Conservation (phyloP, 2,797 vertebrate genomes). For the Rallus crepitans region DNA sequence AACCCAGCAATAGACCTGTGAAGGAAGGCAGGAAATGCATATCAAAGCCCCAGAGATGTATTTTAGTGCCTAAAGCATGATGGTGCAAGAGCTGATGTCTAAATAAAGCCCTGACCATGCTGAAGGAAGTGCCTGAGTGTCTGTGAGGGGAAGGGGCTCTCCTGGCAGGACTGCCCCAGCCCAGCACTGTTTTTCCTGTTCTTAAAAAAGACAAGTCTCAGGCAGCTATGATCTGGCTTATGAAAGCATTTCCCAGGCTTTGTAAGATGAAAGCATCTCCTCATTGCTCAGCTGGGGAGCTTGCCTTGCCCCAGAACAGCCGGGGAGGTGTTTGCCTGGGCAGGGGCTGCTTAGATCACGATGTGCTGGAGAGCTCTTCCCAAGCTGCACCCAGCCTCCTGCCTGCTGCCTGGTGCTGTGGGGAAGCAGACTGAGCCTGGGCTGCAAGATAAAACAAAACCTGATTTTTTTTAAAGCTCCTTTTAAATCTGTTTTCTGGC, state of each 20-base stretch:
- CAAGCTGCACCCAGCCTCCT: neutral
- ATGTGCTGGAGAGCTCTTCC: neutral
- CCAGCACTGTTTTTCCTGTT: neutral
- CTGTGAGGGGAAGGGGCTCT: neutral
- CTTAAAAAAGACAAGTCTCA: neutral
- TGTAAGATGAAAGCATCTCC: neutral
- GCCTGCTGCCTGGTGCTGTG: neutral
- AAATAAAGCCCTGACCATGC: neutral
- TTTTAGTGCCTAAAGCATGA: neutral
- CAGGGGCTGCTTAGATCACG: rapidly evolving
- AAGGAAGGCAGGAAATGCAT: neutral
- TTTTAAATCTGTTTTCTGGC: neutral
- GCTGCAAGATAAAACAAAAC: neutral
- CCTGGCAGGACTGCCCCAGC: neutral
- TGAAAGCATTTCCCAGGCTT: neutral
- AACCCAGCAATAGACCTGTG: neutral
- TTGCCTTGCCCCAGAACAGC: rapidly evolving
- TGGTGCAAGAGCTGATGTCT: neutral
- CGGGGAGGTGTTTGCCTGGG: neutral
- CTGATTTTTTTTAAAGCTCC: neutral
- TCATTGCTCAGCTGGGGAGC: neutral
- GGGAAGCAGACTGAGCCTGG: neutral
- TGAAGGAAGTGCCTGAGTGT: neutral
- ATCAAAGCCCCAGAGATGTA: neutral
- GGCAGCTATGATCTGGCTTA: neutral